Evolutionary conservation across 2,797 vertebrate genomes (phyloP).

Genomic region (Psittacula derbiana): DNA sequence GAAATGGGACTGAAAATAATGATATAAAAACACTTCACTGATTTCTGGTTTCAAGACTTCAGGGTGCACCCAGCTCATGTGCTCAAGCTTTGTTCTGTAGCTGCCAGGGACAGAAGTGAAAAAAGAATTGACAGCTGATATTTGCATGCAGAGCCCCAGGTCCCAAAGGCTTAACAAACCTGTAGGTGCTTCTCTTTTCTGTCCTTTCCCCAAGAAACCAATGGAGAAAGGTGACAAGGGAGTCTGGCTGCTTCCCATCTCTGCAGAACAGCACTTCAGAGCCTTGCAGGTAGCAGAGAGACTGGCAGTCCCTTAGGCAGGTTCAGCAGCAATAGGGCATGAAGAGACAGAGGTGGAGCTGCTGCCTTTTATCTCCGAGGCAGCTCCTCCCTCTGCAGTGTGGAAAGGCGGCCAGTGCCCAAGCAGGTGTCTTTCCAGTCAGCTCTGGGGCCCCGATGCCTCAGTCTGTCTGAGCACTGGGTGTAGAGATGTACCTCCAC

Average conservation of each 20-base stretch:
- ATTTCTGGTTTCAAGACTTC: not conserved
- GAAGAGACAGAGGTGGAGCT: slow-evolving; percentile 36
- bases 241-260: not conserved
- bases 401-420: not conserved
- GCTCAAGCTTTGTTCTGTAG: not conserved
- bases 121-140: not conserved
- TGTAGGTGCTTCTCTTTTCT: not conserved
- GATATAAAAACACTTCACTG: not conserved
- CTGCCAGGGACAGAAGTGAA: not conserved
- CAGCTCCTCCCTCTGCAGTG: slow-evolving; percentile 12
- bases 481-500: not conserved
- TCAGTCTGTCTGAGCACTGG: not conserved
- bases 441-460: not conserved
- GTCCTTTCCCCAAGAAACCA: not conserved
- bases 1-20: not conserved
- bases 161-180: not conserved
- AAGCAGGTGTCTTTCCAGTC: not conserved
- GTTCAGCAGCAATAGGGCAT: not conserved
- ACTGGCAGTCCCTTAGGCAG: not conserved
- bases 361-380: not conserved
- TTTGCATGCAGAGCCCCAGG: not conserved
- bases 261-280: not conserved
- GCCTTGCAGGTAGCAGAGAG: not conserved
- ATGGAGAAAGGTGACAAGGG: not conserved
- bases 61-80: not conserved